Base-by-base conservation (phyloP, 2,797 vertebrate genomes). In the Peromyscus melanophrys region DNA sequence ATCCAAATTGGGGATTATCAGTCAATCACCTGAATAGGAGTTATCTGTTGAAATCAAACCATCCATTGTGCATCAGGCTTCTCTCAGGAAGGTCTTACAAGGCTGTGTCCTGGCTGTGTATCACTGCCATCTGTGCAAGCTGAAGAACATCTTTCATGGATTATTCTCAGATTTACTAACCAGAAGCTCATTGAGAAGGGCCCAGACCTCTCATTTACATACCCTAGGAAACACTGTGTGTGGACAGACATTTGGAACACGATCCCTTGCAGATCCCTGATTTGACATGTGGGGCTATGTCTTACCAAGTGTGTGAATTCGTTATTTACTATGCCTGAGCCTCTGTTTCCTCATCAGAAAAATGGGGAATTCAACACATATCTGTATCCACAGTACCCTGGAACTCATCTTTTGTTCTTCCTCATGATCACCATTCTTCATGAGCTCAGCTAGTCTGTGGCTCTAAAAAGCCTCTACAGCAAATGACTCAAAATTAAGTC, bases 311-410 rank as follows among this genome's bases (percentile, higher is more conserved):
- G 17, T 40, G 8, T 95, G 71, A 61, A 67, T 10, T 69, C 37
- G 2, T 73, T 83, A 83, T 75, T 89, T 95, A 46, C 43, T 21
- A 21, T n/a, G 29, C 73, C 29, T 65, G 59, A 85, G n/a, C 2
- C 6, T 67, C 23, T 90, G 43, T 84, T 96, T 88, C 19, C 61
- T 83, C 69, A 46, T 73, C 55, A 84, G 40, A 69, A 90, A 84
- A 90, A 75, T 84, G 40, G 25, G 6, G 52, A 76, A 78, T 57
- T 96, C 2, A 59, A 55, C 77, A 65, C 21, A 6, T 21, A 82
- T 59, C 25, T 23, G 29, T 67, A 12, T 82, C 76, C 14, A 59
- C 80, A 75, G 29, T 75, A 40, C 10, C 16, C 31, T 27, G 61
- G 31, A 23, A 8, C 16, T 92, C 65, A 80, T 16, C 59, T 69